Conservation (phyloP, 2,113 vertebrate species). For the Paracanthobrama guichenoti region DNA sequence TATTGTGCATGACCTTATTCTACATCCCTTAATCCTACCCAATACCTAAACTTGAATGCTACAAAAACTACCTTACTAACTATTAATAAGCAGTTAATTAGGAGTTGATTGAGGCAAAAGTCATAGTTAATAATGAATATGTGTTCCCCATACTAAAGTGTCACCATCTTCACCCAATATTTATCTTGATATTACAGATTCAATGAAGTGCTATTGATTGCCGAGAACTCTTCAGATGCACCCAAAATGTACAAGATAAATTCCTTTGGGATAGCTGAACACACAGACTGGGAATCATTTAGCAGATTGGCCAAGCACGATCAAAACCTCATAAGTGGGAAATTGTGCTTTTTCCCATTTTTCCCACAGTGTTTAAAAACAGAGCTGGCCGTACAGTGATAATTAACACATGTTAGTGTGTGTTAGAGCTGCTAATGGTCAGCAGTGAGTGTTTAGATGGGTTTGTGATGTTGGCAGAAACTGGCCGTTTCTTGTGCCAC, state of each 20-base stretch:
- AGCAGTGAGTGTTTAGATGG: conserved; percentile 10
- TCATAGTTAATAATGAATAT: too few species aligned
- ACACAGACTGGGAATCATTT: background rate
- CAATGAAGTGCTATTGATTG: background rate
- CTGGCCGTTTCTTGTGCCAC: conserved; percentile 41
- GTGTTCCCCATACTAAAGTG: too few species aligned
- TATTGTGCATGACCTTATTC: too few species aligned
- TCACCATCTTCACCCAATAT: background rate
- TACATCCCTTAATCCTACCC: too few species aligned
- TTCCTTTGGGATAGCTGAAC: background rate
- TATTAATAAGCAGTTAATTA: too few species aligned
- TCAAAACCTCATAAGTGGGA: background rate
- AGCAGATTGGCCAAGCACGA: background rate
- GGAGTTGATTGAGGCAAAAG: too few species aligned
- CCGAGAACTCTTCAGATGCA: background rate
- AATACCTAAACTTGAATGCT: too few species aligned
- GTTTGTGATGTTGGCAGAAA: conserved; percentile 49
- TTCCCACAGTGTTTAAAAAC: background rate
- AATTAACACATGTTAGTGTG: background rate
- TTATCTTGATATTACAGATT: background rate
- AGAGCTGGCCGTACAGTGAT: background rate
- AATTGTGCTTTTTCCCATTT: background rate
- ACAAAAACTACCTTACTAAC: too few species aligned
- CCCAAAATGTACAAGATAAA: background rate
- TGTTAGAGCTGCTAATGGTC: background rate